phyloP scores from a whole-genome alignment of 2,113 vertebrate genomes.

The Mixornis gularis region DNA sequence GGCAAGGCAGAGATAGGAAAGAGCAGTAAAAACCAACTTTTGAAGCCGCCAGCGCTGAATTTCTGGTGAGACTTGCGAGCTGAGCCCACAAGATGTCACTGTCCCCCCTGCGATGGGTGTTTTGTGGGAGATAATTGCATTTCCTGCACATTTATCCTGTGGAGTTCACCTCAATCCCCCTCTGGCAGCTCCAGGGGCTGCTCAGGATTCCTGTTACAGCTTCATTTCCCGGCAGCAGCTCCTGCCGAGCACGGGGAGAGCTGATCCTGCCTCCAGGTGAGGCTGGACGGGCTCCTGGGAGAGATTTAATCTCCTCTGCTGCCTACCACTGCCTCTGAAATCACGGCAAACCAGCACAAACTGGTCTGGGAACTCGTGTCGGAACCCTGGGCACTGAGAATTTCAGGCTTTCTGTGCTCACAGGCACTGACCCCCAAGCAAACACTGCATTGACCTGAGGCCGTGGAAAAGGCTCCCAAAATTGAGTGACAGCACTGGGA shows the following conservation, averaged over 20 bases:
- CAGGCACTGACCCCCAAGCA: neutral
- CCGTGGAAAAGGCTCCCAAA: neutral
- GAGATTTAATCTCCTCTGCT: neutral
- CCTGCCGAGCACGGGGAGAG: fast-evolving
- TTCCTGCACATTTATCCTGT: fast-evolving
- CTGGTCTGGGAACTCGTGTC: neutral
- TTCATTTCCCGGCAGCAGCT: neutral
- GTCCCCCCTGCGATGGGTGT: neutral
- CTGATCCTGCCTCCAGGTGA: neutral
- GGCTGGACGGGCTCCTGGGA: neutral
- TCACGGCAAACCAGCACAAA: neutral
- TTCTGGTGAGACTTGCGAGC: neutral
- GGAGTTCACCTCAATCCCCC: neutral
- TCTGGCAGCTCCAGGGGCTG: neutral
- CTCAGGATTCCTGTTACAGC: neutral
- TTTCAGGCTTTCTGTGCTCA: neutral
- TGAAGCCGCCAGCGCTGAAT: fast-evolving
- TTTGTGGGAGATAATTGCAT: fast-evolving
- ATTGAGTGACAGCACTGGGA: neutral
- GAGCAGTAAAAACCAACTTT: fast-evolving
- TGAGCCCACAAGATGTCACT: slow-evolving; percentile 69
- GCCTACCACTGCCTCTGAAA: neutral
- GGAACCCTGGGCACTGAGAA: neutral
- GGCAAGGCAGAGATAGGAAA: fast-evolving
- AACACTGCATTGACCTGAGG: neutral